A percentile compares a stretch with the other conserved stretches of the same genome.
Evolutionary conservation across 2,888 invertebrate species (phyloP).

Genomic region (Apeira syringaria): DNA sequence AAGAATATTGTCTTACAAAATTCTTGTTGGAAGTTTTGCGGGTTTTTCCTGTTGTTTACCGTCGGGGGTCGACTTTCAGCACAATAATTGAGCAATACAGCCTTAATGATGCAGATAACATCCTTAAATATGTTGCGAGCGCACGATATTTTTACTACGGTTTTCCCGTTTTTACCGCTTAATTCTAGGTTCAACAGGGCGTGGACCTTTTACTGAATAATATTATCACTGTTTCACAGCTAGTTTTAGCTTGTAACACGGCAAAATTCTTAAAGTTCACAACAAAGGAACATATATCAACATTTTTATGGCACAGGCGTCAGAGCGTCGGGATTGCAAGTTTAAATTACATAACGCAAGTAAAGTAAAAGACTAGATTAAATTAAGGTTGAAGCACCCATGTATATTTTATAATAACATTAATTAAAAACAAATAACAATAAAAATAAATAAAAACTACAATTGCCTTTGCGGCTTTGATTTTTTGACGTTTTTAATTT

Average conservation of each 20-base stretch:
- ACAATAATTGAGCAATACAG: conserved; percentile 46
- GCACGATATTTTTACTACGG: neutral
- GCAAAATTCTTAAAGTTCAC: conserved; percentile 51
- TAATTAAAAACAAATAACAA: conserved; percentile 65
- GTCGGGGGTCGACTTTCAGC: conserved; percentile 39
- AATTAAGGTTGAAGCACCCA: conserved; percentile 58
- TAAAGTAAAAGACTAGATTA: conserved; percentile 71
- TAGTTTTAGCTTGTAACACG: conserved; percentile 38
- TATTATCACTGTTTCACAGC: conserved; percentile 32
- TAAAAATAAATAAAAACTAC: conserved; percentile 69
- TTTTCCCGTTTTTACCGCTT: neutral
- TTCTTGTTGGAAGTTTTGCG: conserved; percentile 51
- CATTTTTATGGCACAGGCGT: conserved; percentile 73
- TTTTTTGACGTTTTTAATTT: conserved; percentile 78
- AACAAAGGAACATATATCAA: conserved; percentile 72
- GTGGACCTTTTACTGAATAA: conserved; percentile 22
- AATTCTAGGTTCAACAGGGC: conserved; percentile 25
- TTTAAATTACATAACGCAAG: conserved; percentile 56
- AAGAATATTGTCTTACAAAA: conserved; percentile 38
- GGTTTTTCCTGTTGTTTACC: conserved; percentile 38
- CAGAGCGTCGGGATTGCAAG: conserved; percentile 58
- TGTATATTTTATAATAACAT: conserved; percentile 54
- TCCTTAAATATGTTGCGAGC: conserved; percentile 42
- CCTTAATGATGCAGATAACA: conserved; percentile 44
- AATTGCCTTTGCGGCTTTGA: conserved; percentile 70